Evolutionary conservation across 2,797 vertebrate species (phyloP), one percentile per base, ranked within the genome.

Genomic region (Helarctos malayanus): DNA sequence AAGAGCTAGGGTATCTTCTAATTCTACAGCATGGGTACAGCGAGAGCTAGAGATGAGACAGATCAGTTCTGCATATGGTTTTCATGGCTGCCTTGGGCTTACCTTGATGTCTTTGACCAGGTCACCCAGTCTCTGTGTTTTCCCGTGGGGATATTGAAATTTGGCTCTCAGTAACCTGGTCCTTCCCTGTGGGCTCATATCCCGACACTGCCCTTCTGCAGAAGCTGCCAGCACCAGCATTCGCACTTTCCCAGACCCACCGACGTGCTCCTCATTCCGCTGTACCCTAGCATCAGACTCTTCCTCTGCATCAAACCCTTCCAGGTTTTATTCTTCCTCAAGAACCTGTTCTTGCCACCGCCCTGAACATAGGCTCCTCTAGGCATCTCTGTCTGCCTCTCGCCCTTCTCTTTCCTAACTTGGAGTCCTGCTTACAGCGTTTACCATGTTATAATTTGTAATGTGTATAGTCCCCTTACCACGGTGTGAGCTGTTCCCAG

Each of bases 191-290:
- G 5, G 1, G 21, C 29, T 84, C 12, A n/a, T 59, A 41, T 52
- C 35, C 25, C 12, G 75, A 15, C 8, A 0, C 38, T 5, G 6
- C 25, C 21, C 4, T 25, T 85, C 75, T 61, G 56, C 27, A 47
- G 86, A 71, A n/a, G 61, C 69, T n/a, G 32, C 56, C 19, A 1
- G 52, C 32, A 16, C 27, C n/a, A n/a, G 7, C 18, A 1, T 21
- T 80, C 16, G 2, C 4, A 5, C 29, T 10, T 68, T 68, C 49
- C 27, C 27, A 68, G 56, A 47, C 29, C 47, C 11, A 65, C 29
- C 0, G 0, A 3, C 0, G 23, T 61, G 45, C 78, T 45, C 2
- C 35, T 61, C 27, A 19, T 15, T 8, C 54, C 3, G 4, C n/a
- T 7, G 0, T 3, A 4, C 23, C 54, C 3, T 91, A 23, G 57